A percentile compares a stretch with the other conserved stretches of the same genome.
Conservation (phyloP, 2,113 vertebrate species). For the Phyllopteryx taeniolatus region DNA sequence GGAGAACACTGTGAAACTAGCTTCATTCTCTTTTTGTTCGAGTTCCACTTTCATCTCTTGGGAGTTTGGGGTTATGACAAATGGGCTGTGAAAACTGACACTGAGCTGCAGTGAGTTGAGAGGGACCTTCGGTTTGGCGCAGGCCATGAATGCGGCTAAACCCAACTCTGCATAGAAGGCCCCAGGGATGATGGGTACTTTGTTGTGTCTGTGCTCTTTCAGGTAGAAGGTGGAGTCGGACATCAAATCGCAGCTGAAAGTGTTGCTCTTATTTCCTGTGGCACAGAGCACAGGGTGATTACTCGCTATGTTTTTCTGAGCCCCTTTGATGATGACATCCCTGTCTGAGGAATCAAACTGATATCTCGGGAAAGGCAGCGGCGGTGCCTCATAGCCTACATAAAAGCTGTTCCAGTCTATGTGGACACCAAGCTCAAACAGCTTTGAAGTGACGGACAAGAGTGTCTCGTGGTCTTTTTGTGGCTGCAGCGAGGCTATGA, state of each 20-base stretch:
- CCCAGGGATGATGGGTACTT: slow-evolving; percentile 75
- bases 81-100: slow-evolving; percentile 73
- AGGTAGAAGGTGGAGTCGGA: slow-evolving; percentile 65
- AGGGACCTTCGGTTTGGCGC: slow-evolving; percentile 70
- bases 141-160: slow-evolving; percentile 72
- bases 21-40: slow-evolving; percentile 36
- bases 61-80: slow-evolving; percentile 67
- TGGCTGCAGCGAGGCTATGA: slow-evolving; percentile 71
- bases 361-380: slow-evolving; percentile 73
- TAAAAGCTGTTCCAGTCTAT: slow-evolving; percentile 77
- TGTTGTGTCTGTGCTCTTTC: slow-evolving; percentile 77
- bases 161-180: slow-evolving; percentile 80
- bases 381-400: slow-evolving; percentile 64
- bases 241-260: slow-evolving; percentile 71
- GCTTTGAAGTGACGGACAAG: slow-evolving; percentile 60
- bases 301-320: slow-evolving; percentile 48
- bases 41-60: slow-evolving; percentile 74
- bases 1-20: slow-evolving; percentile 73
- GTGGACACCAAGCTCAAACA: slow-evolving; percentile 76
- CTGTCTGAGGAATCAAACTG: slow-evolving; percentile 76
- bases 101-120: slow-evolving; percentile 71
- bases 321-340: slow-evolving; percentile 52
- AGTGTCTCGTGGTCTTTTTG: slow-evolving; percentile 71
- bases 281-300: slow-evolving; percentile 73
- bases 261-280: slow-evolving; percentile 49